These are phyloP conservation scores for Muscicapa comitata DNA, from an alignment of 2,797 vertebrate genomes.

Conservation along the genomic window DNA sequence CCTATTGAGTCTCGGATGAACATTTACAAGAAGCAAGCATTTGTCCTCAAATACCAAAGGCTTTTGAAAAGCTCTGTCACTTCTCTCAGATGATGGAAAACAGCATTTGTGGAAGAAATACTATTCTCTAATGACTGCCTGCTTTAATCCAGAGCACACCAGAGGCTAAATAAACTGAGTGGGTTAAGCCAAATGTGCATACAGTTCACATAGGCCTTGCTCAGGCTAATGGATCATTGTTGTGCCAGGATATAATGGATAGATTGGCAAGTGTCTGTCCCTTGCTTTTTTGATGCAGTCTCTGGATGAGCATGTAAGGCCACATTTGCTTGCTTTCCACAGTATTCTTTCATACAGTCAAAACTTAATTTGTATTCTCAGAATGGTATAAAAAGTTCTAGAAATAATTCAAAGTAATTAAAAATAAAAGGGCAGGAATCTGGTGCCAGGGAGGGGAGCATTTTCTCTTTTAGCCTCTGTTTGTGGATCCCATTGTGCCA, in stretches of 20 bases:
- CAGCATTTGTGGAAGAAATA: conserved; percentile 51
- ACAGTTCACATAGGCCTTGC: conserved; percentile 61
- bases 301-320: conserved; percentile 31
- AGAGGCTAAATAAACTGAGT: conserved; percentile 65
- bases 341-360: conserved; percentile 25
- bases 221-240: conserved; percentile 66
- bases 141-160: conserved; percentile 61
- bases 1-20: background rate
- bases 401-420: conserved; percentile 68
- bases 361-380: conserved; percentile 52
- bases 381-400: conserved; percentile 50
- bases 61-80: conserved; percentile 34
- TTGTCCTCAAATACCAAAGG: conserved; percentile 26
- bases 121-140: conserved; percentile 42
- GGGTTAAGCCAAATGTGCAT: conserved; percentile 58
- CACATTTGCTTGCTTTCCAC: conserved; percentile 24
- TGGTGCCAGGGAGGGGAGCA: background rate
- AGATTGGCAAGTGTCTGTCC: conserved; percentile 63
- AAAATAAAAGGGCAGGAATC: conserved; percentile 63
- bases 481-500: conserved; percentile 55
- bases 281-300: conserved; percentile 38
- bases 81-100: conserved; percentile 39
- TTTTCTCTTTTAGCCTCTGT: conserved; percentile 52
- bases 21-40: background rate
- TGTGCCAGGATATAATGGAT: conserved; percentile 60